These are phyloP conservation scores for Crenichthys baileyi DNA, from an alignment of 2,797 vertebrate species.

Conservation along the genomic window DNA sequence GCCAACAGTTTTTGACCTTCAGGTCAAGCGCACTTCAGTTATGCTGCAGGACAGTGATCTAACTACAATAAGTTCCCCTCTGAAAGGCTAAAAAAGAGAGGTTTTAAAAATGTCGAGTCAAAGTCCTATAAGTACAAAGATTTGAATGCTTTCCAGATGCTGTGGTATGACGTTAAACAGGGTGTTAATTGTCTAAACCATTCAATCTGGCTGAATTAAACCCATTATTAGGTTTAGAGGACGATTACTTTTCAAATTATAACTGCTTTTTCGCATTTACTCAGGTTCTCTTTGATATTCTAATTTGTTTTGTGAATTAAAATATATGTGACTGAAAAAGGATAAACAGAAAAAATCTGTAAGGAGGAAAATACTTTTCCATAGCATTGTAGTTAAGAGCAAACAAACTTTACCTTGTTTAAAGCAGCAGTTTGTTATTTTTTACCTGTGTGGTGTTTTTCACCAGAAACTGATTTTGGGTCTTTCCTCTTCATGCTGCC, in stretches of 20 bases:
- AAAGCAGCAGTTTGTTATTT: not conserved
- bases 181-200: too few relatives aligned
- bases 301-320: not conserved
- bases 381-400: not conserved
- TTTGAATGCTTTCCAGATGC: too few relatives aligned
- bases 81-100: too few relatives aligned
- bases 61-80: too few relatives aligned
- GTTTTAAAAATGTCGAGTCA: too few relatives aligned
- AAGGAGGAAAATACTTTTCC: not conserved
- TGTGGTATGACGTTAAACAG: too few relatives aligned
- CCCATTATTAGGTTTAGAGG: not conserved
- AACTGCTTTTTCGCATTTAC: not conserved
- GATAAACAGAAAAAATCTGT: not conserved
- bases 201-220: too few relatives aligned
- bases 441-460: slow-evolving; percentile 24
- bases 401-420: not conserved
- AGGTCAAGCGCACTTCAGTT: too few relatives aligned
- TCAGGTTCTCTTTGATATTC: not conserved
- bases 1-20: too few relatives aligned
- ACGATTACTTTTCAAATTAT: not conserved
- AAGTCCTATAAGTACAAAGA: too few relatives aligned
- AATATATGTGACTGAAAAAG: not conserved
- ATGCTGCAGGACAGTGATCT: too few relatives aligned
- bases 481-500: slow-evolving; percentile 27
- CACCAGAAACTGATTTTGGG: slow-evolving; percentile 25